These are phyloP conservation scores for Falco naumanni DNA, from an alignment of 2,797 vertebrate genomes.

Conservation along the genomic window DNA sequence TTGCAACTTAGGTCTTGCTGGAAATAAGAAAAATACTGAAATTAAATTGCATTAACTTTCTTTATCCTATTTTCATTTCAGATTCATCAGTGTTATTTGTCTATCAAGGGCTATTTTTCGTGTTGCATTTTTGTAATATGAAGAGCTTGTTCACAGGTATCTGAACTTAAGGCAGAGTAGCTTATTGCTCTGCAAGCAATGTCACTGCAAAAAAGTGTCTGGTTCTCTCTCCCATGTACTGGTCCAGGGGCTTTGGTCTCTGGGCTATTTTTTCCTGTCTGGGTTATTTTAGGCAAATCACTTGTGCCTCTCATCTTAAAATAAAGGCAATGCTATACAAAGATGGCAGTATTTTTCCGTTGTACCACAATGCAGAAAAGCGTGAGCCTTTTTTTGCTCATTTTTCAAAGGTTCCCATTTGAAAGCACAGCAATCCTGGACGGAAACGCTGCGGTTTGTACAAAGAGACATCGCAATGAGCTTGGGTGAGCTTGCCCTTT, in stretches of 20 bases:
- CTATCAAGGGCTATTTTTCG: neutral
- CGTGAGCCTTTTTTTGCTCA: neutral
- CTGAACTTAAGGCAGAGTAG: neutral
- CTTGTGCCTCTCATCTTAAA: neutral
- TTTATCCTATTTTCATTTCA: neutral
- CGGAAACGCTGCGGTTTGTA: accelerated
- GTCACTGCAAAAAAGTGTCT: neutral
- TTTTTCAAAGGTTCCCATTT: neutral
- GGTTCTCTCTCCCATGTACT: neutral
- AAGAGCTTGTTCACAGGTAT: neutral
- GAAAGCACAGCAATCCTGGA: neutral
- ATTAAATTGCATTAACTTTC: neutral
- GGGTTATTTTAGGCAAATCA: neutral
- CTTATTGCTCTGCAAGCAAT: neutral
- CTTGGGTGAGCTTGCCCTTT: neutral
- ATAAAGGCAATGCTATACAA: neutral
- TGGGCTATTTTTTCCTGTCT: neutral
- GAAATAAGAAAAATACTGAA: neutral
- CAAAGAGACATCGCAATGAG: neutral
- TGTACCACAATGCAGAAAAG: neutral
- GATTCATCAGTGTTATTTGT: accelerated
- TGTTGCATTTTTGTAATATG: neutral
- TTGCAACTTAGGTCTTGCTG: neutral
- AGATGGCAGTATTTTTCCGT: neutral
- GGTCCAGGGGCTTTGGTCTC: neutral